Conservation (phyloP, 2,113 vertebrate species). For the Lagopus muta region DNA sequence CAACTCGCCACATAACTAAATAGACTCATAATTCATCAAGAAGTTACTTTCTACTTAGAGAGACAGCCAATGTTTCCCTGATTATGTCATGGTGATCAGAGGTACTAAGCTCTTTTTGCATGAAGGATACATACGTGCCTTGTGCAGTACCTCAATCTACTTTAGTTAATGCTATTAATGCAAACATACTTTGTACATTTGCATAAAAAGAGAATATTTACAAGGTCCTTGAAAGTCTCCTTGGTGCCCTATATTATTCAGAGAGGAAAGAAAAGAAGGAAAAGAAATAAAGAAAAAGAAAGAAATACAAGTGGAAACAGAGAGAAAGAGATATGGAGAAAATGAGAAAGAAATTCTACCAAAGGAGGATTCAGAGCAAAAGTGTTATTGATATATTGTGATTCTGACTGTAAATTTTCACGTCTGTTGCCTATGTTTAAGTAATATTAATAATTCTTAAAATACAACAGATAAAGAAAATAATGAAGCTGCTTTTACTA, state of each 20-base stretch:
- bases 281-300: not conserved
- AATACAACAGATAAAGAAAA: conserved; percentile 1
- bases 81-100: not conserved
- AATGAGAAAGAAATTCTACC: not conserved
- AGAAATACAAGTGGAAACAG: not conserved
- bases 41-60: not conserved
- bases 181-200: not conserved
- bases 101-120: not conserved
- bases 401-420: not conserved
- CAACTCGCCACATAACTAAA: not conserved
- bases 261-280: not conserved
- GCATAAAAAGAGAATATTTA: not conserved
- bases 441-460: not conserved
- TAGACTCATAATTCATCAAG: not conserved
- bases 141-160: not conserved
- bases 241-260: not conserved
- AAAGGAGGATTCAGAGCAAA: not conserved
- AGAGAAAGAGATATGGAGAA: rapidly evolving
- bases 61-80: not conserved
- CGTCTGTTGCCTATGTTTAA: not conserved
- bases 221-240: not conserved
- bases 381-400: not conserved
- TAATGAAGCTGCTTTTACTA: not conserved
- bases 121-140: not conserved
- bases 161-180: not conserved